phyloP scores from a whole-genome alignment of 2,888 invertebrate genomes.

The Coenonympha glycerion region DNA sequence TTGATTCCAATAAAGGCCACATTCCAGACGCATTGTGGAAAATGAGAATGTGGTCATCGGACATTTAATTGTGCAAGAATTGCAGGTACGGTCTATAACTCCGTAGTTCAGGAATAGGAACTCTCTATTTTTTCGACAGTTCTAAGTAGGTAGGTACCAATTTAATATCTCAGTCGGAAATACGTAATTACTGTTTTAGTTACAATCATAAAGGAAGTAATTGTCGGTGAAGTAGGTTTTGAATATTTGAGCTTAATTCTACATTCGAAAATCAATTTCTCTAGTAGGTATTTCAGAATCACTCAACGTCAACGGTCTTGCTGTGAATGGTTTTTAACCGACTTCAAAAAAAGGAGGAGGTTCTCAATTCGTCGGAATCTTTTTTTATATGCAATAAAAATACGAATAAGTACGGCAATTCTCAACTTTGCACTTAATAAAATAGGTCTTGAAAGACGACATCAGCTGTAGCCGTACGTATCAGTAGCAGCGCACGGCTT shows the following conservation, averaged over 20 bases:
- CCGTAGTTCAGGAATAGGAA: too few relatives aligned
- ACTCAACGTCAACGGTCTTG: not conserved
- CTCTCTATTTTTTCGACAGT: too few relatives aligned
- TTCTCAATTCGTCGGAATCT: too few relatives aligned
- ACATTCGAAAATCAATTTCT: not conserved
- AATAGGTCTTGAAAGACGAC: too few relatives aligned
- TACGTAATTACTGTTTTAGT: not conserved
- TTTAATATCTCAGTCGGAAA: not conserved
- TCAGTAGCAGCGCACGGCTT: too few relatives aligned
- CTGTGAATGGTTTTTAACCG: too few relatives aligned
- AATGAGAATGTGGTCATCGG: conserved; percentile 6
- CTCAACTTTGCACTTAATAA: too few relatives aligned
- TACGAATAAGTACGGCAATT: too few relatives aligned
- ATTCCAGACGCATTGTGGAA: conserved; percentile 32
- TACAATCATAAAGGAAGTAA: conserved; percentile 7
- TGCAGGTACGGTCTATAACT: not conserved
- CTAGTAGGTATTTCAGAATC: not conserved
- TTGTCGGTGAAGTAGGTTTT: not conserved
- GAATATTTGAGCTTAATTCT: conserved; percentile 1
- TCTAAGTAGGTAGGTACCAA: too few relatives aligned
- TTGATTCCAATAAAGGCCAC: conserved; percentile 25
- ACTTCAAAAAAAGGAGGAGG: too few relatives aligned
- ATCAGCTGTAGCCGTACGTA: too few relatives aligned
- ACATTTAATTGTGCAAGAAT: not conserved
- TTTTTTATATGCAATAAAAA: too few relatives aligned